Percentiles rank a stretch among this genome's conserved stretches.
phyloP scores from a whole-genome alignment of 2,888 invertebrate species.

The Troilus luridus region DNA sequence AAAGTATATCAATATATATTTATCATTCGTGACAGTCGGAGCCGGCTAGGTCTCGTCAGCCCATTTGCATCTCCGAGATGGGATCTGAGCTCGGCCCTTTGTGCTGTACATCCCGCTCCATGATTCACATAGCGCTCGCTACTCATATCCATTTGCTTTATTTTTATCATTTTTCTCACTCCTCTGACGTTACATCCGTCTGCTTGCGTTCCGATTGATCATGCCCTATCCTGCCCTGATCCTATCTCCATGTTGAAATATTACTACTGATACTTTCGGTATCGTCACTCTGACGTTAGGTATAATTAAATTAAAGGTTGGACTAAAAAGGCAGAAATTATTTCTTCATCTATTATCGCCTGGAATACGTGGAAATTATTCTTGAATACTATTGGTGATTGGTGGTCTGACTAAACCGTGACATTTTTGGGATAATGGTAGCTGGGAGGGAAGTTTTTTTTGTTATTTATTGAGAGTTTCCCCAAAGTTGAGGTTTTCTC shows the following conservation, averaged over 20 bases:
- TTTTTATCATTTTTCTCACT: conserved; percentile 42
- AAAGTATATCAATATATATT: conserved; percentile 43
- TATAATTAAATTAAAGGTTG: background rate
- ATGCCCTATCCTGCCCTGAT: background rate
- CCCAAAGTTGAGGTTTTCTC: no score
- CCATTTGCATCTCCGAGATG: conserved; percentile 35
- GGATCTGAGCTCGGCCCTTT: background rate
- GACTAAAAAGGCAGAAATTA: background rate
- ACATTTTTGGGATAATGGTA: no score
- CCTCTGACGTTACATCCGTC: conserved; percentile 3
- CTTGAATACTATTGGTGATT: background rate
- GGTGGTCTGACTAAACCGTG: background rate
- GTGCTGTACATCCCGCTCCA: background rate
- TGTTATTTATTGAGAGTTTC: no score
- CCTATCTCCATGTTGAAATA: conserved; percentile 28
- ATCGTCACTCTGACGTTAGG: background rate
- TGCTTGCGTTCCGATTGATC: conserved; percentile 20
- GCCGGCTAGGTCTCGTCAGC: conserved; percentile 3
- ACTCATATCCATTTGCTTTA: background rate
- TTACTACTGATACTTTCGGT: background rate
- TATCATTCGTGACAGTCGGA: background rate
- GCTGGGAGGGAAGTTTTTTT: no score
- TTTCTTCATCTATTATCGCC: background rate
- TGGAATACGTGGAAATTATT: background rate
- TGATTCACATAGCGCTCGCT: background rate